Conservation (phyloP, 23 tunicate species). For the Clavelina lepadiformis region DNA sequence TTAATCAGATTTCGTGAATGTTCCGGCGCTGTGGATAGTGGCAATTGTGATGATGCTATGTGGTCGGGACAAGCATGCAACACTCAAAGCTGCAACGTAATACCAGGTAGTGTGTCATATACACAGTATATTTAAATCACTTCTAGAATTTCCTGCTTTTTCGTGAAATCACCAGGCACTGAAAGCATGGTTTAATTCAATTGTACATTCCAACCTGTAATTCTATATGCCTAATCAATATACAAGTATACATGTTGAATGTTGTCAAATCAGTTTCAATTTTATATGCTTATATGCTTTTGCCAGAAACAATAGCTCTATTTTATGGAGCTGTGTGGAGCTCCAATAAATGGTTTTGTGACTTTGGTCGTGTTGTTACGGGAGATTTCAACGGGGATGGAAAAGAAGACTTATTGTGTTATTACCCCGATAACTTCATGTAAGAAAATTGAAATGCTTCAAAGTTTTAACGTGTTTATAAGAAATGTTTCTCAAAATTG, state of each 20-base stretch:
- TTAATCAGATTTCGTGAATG: too few species aligned
- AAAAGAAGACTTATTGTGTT: constrained; percentile 14
- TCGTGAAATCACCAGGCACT: too few species aligned
- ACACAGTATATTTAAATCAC: too few species aligned
- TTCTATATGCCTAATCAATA: too few species aligned
- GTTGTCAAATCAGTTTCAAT: too few species aligned
- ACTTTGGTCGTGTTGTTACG: constrained; percentile 4
- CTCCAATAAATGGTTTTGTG: constrained; percentile 3
- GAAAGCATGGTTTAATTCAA: too few species aligned
- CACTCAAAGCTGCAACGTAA: constrained; percentile 11
- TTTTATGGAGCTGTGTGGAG: neutral
- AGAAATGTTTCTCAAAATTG: too few species aligned
- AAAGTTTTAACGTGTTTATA: too few species aligned
- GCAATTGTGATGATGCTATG: neutral
- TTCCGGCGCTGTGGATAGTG: neutral
- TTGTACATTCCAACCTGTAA: too few species aligned
- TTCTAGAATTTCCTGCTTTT: too few species aligned
- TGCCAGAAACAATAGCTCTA: neutral
- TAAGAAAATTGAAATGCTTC: constrained; percentile 6
- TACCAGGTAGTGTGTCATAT: constrained; percentile 3
- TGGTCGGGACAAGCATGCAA: constrained; percentile 24
- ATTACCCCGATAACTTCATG: constrained; percentile 21
- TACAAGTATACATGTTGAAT: too few species aligned
- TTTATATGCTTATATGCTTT: neutral
- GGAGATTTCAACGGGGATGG: constrained; percentile 38